Base-by-base conservation (phyloP, 1,140 invertebrate species). In the Drosophila murphyi region DNA sequence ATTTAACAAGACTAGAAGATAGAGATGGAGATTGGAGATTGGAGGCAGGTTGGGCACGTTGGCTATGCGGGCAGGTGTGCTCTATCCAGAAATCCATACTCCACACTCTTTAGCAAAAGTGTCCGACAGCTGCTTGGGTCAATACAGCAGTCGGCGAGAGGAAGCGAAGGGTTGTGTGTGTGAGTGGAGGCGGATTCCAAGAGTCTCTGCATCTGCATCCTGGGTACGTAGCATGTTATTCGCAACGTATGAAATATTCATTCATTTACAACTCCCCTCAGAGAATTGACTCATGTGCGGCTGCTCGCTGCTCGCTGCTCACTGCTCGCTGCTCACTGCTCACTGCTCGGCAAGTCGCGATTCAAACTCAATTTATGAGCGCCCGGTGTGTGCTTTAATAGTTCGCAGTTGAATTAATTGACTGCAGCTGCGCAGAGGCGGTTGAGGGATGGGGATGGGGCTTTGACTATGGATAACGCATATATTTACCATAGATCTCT, bases 381-480 rank as follows among this genome's bases (percentile, higher is more conserved):
- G 83, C 83, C 83, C 85, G 82, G 83, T 88, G 83, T 88, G 83
- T 88, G 83, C 83, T 88, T 88, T 89, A 88, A 88, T 89, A 89
- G 85, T 89, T 83, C 80, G 72, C 83, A 87, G 80, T 74, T 89
- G 83, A 88, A 88, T 88, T 88, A 88, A 88, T 88, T 88, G 83
- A 78, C 73, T 89, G 72, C 59, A 71, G 32, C 78, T 70, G 80
- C 51, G 68, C 51, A 7, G 35, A 43, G 59, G 55, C 41, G 34
- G 35, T 35, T 57, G 61, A 73, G n/a, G n/a, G 20, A 32, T 4
- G 31, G 6, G 20, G 1, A 57, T 7, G 20, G 12, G 37, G 20
- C 7, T 5, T 20, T 57, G 55, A n/a, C 29, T 35, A 43, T 8
- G 37, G 20, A 83, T 61, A 43, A 63, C 51, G 74, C 74, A 72